Evolutionary conservation across 2,888 invertebrate genomes (phyloP).

Genomic region (Drosophila prostipennis): DNA sequence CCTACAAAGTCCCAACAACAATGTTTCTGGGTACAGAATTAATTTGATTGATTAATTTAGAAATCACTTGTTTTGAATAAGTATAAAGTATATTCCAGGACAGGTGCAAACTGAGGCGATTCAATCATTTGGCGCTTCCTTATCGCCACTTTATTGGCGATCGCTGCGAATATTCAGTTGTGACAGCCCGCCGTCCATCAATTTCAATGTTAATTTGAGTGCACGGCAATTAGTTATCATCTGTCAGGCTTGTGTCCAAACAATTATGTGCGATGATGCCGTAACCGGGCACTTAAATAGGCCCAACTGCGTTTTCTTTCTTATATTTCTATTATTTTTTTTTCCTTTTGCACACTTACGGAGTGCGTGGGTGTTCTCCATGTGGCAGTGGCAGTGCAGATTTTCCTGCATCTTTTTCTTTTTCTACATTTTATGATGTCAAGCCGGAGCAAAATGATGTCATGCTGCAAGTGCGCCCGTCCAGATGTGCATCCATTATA

Average conservation of each 20-base stretch:
- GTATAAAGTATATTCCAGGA: no score
- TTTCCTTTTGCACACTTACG: constrained; percentile 21
- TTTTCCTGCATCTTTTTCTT: constrained; percentile 46
- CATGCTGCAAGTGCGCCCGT: constrained; percentile 78
- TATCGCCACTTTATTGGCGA: constrained; percentile 22
- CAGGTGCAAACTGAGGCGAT: constrained; percentile 14
- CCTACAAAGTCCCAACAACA: no score
- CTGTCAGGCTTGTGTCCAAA: constrained; percentile 75
- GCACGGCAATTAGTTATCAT: constrained; percentile 76
- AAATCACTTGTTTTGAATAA: no score
- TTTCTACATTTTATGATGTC: constrained; percentile 58
- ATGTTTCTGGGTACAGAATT: no score
- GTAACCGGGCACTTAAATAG: constrained; percentile 25
- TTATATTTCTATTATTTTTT: no score
- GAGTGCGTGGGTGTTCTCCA: constrained; percentile 48
- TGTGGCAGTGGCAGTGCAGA: constrained; percentile 62
- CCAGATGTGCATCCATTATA: constrained; percentile 78
- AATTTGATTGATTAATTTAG: no score
- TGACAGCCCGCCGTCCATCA: constrained; percentile 56
- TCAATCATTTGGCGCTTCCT: constrained; percentile 22
- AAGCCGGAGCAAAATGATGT: constrained; percentile 69
- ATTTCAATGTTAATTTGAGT: constrained; percentile 63
- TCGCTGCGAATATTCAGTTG: constrained; percentile 18
- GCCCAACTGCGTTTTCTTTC: constrained; percentile 7
- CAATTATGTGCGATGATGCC: constrained; percentile 58